These are phyloP conservation scores for Thamnophis sirtalis DNA, from an alignment of 2,113 vertebrate genomes.

Conservation along the genomic window DNA sequence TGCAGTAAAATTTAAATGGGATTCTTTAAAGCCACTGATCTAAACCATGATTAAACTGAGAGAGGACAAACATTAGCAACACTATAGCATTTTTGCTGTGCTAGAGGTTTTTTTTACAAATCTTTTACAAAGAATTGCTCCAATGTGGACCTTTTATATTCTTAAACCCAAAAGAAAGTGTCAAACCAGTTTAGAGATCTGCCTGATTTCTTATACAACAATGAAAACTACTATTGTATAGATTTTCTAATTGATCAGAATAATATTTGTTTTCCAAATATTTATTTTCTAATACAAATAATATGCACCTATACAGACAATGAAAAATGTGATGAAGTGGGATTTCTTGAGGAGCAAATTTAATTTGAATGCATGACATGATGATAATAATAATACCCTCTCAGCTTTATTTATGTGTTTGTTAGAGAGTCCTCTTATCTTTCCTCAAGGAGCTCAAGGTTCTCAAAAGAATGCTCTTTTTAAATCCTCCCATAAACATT, in stretches of 20 bases:
- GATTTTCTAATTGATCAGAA: too few species aligned
- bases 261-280: too few species aligned
- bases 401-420: background rate
- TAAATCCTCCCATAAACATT: background rate
- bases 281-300: background rate
- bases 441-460: background rate
- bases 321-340: background rate
- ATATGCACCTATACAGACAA: constrained; percentile 23
- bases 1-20: background rate
- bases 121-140: constrained; percentile 8
- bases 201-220: too few species aligned
- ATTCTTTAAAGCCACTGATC: background rate
- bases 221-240: too few species aligned
- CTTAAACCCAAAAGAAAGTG: constrained; percentile 45
- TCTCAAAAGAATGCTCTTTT: background rate
- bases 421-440: background rate
- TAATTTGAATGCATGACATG: background rate
- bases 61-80: background rate
- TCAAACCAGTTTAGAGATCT: constrained; percentile 50
- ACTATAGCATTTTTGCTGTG: constrained; percentile 36
- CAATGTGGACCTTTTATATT: constrained; percentile 38
- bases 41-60: background rate
- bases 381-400: background rate
- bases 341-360: constrained; percentile 3
- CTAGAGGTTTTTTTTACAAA: constrained; percentile 44